Conservation (phyloP, 64 coral and sea anemone genomes). For the Porites lutea region DNA sequence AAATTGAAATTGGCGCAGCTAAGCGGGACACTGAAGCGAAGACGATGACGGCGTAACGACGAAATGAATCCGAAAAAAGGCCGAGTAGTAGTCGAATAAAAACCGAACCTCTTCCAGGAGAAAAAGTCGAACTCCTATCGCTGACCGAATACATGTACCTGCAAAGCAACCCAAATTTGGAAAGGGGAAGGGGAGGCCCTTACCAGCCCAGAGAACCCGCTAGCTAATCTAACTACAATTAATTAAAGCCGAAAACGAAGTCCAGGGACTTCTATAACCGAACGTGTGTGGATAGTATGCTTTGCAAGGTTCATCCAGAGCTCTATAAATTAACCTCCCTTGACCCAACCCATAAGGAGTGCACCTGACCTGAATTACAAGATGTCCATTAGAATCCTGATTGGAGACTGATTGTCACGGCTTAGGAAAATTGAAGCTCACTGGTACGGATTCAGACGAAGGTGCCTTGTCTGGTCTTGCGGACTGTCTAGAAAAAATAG, state of each 20-base stretch:
- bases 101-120: background rate
- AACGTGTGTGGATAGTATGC: constrained; percentile 21
- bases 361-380: background rate
- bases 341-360: constrained; percentile 1
- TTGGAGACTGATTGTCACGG: too few relatives aligned
- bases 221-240: background rate
- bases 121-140: background rate
- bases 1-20: background rate
- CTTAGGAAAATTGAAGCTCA: too few relatives aligned
- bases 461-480: too few relatives aligned
- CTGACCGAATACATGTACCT: background rate
- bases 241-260: background rate
- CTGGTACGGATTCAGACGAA: too few relatives aligned
- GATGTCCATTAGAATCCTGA: too few relatives aligned
- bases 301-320: constrained; percentile 40
- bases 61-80: background rate
- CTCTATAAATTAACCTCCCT: background rate
- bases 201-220: background rate
- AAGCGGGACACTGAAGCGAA: background rate
- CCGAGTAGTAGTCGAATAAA: background rate
- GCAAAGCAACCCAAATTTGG: background rate
- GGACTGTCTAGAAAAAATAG: too few relatives aligned
- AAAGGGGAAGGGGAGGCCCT: background rate
- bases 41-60: background rate
- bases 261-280: background rate